Evolutionary conservation across 2,113 vertebrate genomes (phyloP), one percentile per base, ranked within the genome.

Genomic region (Condylura cristata): DNA sequence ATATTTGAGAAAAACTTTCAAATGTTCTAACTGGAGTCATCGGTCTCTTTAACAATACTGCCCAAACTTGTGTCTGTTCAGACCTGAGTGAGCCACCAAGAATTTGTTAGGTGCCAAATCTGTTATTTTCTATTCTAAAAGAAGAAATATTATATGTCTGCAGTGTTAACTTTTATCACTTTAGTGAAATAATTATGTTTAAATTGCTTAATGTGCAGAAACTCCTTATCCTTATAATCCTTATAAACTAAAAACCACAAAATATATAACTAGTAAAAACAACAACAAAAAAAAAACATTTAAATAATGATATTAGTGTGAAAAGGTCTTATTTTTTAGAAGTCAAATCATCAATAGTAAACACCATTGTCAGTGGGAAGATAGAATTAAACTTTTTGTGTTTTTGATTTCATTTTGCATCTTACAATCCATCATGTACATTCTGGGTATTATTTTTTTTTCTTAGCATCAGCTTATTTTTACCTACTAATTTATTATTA

Each of bases 51-150:
- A 88, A 32, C 46, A 84, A 26, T 48, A 61, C 28, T 66, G 85
- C 66, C 81, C 78, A 76, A 66, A 71, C 72, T 81, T n/a, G 13
- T 22, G 46, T 82, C 32, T 58, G 63, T 75, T 68, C 56, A 92
- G 61, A 91, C 4, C 48, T 71, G n/a, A 46, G 24, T 65, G 61
- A 53, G 44, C 71, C 91, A 71, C 72, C 41, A 30, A 58, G 91
- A 89, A 75, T 75, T 68, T 30, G 51, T 88, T 78, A 72, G 32
- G 41, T 70, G 11, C n/a, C 13, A 68, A 72, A 24, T 74, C 37
- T 83, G 39, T 68, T 81, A 41, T 78, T 90, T 94, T 89, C 34
- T 48, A 83, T 86, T 79, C 46, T 86, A 37, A 94, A 81, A 88
- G 72, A 92, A 96, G 48, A 68, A 90, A 37, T 46, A 18, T 37